A percentile compares a stretch with the other conserved stretches of the same genome.
These are phyloP conservation scores for Pantherophis vulpinus DNA, from an alignment of 2,797 vertebrate species.

Conservation along the genomic window DNA sequence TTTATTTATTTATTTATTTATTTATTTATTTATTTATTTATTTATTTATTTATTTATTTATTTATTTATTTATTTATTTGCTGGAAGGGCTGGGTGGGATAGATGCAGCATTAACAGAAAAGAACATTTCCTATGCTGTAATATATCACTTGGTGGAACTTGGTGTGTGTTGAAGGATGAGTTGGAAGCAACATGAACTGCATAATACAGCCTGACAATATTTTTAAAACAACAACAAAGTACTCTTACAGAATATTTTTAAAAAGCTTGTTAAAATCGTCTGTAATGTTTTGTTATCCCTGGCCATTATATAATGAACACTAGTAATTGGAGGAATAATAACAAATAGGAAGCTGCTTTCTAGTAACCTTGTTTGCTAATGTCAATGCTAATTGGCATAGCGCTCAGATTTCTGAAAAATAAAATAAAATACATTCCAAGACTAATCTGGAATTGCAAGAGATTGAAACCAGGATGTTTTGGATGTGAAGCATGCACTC, in stretches of 20 bases:
- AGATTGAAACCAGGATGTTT: not conserved
- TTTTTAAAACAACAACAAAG: constrained; percentile 37
- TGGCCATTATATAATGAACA: not conserved
- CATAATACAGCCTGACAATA: constrained; percentile 61
- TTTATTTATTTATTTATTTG: not conserved
- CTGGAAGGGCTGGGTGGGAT: not conserved
- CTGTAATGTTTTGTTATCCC: not conserved
- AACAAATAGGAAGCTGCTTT: not conserved
- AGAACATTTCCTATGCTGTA: constrained; percentile 58
- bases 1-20: not conserved
- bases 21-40: not conserved
- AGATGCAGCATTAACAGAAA: constrained; percentile 63
- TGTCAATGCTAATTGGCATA: not conserved
- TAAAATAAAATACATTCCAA: not conserved
- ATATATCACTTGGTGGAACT: constrained; percentile 67
- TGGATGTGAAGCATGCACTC: not conserved
- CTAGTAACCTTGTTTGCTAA: not conserved
- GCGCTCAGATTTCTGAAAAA: not conserved
- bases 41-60: not conserved
- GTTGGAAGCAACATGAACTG: constrained; percentile 42
- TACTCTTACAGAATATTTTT: not conserved
- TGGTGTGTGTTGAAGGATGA: constrained; percentile 25
- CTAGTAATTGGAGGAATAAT: not conserved
- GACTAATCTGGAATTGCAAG: not conserved
- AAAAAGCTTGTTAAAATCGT: not conserved